These are phyloP conservation scores for Argyrosomus japonicus DNA, from an alignment of 2,113 vertebrate genomes.

Conservation along the genomic window DNA sequence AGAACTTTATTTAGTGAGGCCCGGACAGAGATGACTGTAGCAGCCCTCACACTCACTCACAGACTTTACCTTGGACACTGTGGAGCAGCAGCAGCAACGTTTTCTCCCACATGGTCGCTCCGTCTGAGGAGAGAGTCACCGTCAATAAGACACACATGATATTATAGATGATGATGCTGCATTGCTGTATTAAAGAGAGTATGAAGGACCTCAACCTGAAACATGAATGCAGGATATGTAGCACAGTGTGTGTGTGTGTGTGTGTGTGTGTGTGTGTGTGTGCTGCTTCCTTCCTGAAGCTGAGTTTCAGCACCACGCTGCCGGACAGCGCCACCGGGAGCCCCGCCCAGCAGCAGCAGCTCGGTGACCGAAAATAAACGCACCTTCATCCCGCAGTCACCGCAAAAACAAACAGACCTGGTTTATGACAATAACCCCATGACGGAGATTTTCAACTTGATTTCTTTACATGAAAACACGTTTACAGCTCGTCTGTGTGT, in stretches of 20 bases:
- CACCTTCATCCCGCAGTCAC: slow-evolving; percentile 1
- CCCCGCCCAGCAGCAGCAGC: slow-evolving; percentile 48
- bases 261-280: not conserved
- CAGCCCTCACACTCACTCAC: too few species aligned
- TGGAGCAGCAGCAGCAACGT: slow-evolving; percentile 42
- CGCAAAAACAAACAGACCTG: not conserved
- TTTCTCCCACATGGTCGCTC: slow-evolving; percentile 39
- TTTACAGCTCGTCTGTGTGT: not conserved
- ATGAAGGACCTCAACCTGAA: too few species aligned
- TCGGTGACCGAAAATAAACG: slow-evolving; percentile 6
- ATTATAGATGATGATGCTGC: too few species aligned
- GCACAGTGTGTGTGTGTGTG: not conserved
- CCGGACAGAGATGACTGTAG: too few species aligned
- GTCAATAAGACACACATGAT: not conserved
- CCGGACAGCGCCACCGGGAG: slow-evolving; percentile 53
- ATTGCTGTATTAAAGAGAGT: too few species aligned
- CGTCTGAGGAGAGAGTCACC: not conserved
- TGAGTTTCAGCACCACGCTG: slow-evolving; percentile 52
- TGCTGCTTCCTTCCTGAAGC: not conserved
- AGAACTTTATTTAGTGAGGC: too few species aligned
- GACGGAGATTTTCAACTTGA: too few species aligned
- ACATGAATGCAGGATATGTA: too few species aligned
- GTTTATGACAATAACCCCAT: accelerated
- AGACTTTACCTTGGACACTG: slow-evolving; percentile 20
- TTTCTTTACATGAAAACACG: not conserved